Percentiles rank a stretch among this genome's conserved stretches.
These are phyloP conservation scores for Acropora tenuis DNA, from an alignment of 64 coral and sea anemone species.

Conservation along the genomic window DNA sequence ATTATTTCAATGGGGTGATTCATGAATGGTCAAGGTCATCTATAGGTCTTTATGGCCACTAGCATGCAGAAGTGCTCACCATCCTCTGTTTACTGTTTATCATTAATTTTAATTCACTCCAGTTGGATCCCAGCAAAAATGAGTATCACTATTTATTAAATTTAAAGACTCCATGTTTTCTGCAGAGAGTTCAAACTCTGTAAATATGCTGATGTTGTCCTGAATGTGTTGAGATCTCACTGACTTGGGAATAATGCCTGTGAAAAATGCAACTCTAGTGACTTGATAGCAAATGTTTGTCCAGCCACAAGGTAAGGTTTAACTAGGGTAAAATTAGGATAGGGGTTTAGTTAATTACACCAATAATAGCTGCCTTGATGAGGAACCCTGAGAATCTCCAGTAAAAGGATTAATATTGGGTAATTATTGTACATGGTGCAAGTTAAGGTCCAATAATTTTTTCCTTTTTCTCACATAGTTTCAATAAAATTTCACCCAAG, in stretches of 20 bases:
- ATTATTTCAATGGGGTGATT: no score
- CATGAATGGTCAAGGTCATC: no score
- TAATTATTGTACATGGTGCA: no score
- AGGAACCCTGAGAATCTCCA: no score
- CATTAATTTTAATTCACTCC: slow-evolving; percentile 26
- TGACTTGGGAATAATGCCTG: slow-evolving; percentile 92
- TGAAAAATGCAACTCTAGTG: background rate
- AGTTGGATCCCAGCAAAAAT: slow-evolving; percentile 79
- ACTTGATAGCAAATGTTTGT: background rate
- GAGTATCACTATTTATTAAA: slow-evolving; percentile 45
- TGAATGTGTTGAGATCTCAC: slow-evolving; percentile 67
- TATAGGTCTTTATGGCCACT: background rate
- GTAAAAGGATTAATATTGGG: no score
- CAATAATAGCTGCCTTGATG: no score
- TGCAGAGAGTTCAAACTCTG: slow-evolving; percentile 59
- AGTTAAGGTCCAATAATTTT: no score
- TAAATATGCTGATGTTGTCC: slow-evolving; percentile 66
- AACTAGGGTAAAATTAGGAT: no score
- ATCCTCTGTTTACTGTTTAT: background rate
- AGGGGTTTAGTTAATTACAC: no score
- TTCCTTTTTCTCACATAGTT: no score
- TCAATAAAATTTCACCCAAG: background rate
- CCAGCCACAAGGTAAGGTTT: no score
- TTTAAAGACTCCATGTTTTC: slow-evolving; percentile 69
- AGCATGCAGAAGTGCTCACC: background rate